These are phyloP conservation scores for Hofmannophila pseudospretella DNA, from an alignment of 2,888 invertebrate genomes.

Conservation along the genomic window DNA sequence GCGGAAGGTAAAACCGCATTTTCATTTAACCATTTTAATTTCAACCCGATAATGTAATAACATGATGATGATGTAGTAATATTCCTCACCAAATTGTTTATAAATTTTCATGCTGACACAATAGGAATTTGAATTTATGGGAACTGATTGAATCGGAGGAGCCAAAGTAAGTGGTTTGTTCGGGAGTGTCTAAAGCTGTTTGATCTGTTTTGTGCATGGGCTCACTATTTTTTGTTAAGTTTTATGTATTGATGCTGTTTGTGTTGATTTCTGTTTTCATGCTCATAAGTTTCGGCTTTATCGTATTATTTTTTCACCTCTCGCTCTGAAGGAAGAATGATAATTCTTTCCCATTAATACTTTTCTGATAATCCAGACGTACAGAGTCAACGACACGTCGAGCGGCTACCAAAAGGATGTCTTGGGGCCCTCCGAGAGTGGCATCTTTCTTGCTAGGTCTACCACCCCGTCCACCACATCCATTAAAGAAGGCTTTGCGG, in stretches of 20 bases:
- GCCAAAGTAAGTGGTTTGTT: constrained; percentile 40
- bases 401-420: constrained; percentile 32
- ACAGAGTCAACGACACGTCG: constrained; percentile 49
- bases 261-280: too few species aligned
- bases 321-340: too few species aligned
- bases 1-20: constrained; percentile 64
- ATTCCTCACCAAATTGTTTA: background rate
- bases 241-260: too few species aligned
- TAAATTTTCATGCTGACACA: constrained; percentile 43
- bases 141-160: constrained; percentile 39
- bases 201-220: too few species aligned
- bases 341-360: too few species aligned
- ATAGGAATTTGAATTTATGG: constrained; percentile 57
- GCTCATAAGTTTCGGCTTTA: too few species aligned
- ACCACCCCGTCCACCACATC: constrained; percentile 58
- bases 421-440: constrained; percentile 57
- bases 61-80: too few species aligned
- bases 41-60: too few species aligned
- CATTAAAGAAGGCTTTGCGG: constrained; percentile 58
- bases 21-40: too few species aligned
- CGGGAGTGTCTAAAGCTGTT: too few species aligned
- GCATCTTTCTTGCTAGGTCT: constrained; percentile 65
- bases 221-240: too few species aligned
- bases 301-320: too few species aligned
- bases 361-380: constrained; percentile 44